Conservation (phyloP, 1,140 invertebrate genomes). For the Hyphantria cunea region DNA sequence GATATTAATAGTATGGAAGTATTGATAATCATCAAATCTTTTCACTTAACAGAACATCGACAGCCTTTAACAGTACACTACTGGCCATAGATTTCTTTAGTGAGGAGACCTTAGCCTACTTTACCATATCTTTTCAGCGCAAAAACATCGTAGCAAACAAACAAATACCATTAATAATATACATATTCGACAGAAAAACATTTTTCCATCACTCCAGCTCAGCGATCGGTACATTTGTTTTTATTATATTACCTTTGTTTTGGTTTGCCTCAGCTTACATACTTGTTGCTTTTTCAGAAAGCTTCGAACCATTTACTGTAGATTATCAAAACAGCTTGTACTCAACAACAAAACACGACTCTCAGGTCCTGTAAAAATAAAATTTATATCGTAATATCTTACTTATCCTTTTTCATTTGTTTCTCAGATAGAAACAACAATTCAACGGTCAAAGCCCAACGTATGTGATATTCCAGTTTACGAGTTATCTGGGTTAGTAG, state of each 20-base stretch:
- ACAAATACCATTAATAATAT: too few relatives aligned
- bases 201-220: background rate
- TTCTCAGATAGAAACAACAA: constrained; percentile 2
- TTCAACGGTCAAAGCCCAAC: constrained; percentile 8
- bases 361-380: constrained; percentile 27
- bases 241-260: background rate
- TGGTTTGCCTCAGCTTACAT: background rate
- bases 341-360: constrained; percentile 12
- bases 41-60: too few relatives aligned
- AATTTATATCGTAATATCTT: constrained; percentile 29
- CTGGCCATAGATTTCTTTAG: too few relatives aligned
- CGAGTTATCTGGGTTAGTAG: constrained; percentile 29
- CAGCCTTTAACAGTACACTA: too few relatives aligned
- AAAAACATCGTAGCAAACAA: background rate
- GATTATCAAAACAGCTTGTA: constrained; percentile 14
- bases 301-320: background rate
- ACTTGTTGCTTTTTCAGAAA: constrained; percentile 5
- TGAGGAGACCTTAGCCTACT: too few relatives aligned
- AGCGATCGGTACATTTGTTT: background rate
- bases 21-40: too few relatives aligned
- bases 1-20: too few relatives aligned
- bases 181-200: background rate
- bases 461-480: constrained; percentile 30
- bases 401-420: constrained; percentile 13
- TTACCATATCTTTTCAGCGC: too few relatives aligned